phyloP scores from a whole-genome alignment of 2,113 vertebrate genomes.

The Arizona elegans region DNA sequence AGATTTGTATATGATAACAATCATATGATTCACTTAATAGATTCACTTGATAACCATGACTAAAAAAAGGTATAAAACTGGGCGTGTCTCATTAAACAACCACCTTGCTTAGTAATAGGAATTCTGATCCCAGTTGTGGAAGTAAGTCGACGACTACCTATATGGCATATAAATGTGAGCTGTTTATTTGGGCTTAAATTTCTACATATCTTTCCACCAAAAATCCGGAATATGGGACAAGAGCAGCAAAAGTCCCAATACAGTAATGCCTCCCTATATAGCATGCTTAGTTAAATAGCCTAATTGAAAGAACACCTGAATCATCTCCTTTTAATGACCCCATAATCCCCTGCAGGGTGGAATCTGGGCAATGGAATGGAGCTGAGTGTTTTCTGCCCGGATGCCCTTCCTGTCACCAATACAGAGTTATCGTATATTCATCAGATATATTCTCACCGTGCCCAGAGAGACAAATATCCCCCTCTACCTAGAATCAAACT shows the following conservation, averaged over 20 bases:
- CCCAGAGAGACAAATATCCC: too few relatives aligned
- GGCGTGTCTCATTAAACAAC: neutral
- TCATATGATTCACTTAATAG: neutral
- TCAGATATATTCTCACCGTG: too few relatives aligned
- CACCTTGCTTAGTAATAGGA: neutral
- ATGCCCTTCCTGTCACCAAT: too few relatives aligned
- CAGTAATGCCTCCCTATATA: neutral
- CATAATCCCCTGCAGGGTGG: too few relatives aligned
- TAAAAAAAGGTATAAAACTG: neutral
- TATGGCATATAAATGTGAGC: neutral
- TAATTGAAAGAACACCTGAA: neutral
- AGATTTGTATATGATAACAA: neutral
- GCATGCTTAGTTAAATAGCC: neutral
- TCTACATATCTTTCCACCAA: neutral
- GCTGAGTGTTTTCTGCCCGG: too few relatives aligned
- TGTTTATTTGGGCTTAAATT: neutral
- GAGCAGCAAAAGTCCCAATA: neutral
- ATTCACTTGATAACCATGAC: neutral
- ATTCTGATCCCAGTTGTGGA: neutral
- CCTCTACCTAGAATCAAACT: too few relatives aligned
- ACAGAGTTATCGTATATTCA: too few relatives aligned
- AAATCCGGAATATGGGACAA: neutral
- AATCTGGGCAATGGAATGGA: too few relatives aligned
- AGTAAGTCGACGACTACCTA: neutral
- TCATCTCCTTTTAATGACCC: too few relatives aligned